Conservation (phyloP, 2,888 invertebrate species). For the Himalopsyche tibetana region DNA sequence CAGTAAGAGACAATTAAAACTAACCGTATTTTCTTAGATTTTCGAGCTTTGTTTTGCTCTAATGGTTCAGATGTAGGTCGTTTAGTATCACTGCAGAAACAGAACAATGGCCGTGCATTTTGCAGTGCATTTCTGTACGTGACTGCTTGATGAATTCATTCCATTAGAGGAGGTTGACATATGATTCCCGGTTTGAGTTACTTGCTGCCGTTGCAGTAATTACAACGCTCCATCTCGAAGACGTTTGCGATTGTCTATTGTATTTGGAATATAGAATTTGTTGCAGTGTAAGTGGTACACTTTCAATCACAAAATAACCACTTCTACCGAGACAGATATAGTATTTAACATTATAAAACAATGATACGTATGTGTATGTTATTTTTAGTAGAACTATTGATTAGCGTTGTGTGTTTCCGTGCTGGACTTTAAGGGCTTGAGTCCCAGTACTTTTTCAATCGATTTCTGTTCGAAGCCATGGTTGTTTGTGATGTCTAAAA, state of each 20-base stretch:
- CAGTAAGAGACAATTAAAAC: not conserved
- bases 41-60: not conserved
- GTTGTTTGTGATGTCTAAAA: too few relatives aligned
- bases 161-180: slow-evolving; percentile 56
- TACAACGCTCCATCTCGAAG: slow-evolving; percentile 53
- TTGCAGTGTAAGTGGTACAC: too few relatives aligned
- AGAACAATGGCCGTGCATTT: not conserved
- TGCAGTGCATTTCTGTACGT: slow-evolving; percentile 13
- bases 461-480: too few relatives aligned
- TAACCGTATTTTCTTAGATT: slow-evolving; percentile 21
- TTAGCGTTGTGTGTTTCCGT: too few relatives aligned
- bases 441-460: too few relatives aligned
- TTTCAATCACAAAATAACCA: too few relatives aligned
- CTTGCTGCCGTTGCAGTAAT: slow-evolving; percentile 46
- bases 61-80: slow-evolving; percentile 2
- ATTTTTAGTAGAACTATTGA: too few relatives aligned
- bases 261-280: not conserved
- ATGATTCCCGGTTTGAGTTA: slow-evolving; percentile 52
- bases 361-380: too few relatives aligned
- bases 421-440: too few relatives aligned
- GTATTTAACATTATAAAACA: too few relatives aligned
- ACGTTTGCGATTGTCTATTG: slow-evolving; percentile 48
- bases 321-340: too few relatives aligned
- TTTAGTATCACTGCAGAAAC: not conserved
- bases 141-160: slow-evolving; percentile 50